These are phyloP conservation scores for Nezara viridula DNA, from an alignment of 2,888 invertebrate species.

Conservation along the genomic window DNA sequence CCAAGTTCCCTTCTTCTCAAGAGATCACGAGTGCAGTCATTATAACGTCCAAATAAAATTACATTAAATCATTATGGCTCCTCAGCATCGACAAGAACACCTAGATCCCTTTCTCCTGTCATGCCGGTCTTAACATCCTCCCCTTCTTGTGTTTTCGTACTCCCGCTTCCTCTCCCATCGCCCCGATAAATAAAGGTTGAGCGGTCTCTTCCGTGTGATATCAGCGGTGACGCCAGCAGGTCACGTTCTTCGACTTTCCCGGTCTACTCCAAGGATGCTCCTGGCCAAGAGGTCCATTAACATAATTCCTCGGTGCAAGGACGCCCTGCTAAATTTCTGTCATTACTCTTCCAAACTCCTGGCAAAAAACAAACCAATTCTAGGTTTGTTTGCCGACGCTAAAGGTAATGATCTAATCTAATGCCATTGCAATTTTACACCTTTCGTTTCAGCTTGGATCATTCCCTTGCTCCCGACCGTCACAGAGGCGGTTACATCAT, in stretches of 20 bases:
- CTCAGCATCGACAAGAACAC: neutral
- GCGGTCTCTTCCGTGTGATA: slow-evolving; percentile 39
- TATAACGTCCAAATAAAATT: slow-evolving; percentile 1
- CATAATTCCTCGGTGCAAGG: slow-evolving; percentile 47
- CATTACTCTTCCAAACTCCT: slow-evolving; percentile 23
- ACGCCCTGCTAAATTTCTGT: slow-evolving; percentile 11
- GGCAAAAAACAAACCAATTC: slow-evolving; percentile 18
- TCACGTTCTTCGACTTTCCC: slow-evolving; percentile 42
- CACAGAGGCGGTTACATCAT: neutral
- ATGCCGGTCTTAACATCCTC: neutral
- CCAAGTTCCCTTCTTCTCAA: neutral
- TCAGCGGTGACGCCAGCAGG: slow-evolving; percentile 42
- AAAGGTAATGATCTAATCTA: slow-evolving; percentile 18
- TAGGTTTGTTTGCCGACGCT: slow-evolving; percentile 34
- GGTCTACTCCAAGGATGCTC: slow-evolving; percentile 20
- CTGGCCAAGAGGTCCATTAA: slow-evolving; percentile 39
- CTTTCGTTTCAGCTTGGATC: slow-evolving; percentile 4
- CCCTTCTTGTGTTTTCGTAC: neutral
- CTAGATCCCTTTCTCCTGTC: slow-evolving; percentile 23
- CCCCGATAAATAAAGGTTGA: slow-evolving; percentile 30
- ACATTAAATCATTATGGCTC: slow-evolving; percentile 15
- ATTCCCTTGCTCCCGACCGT: neutral
- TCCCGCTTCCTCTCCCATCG: neutral
- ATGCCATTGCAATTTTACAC: slow-evolving; percentile 14
- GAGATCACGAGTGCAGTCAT: neutral